Conservation (phyloP, 2,888 invertebrate genomes). For the Caenorhabditis drosophilae region DNA sequence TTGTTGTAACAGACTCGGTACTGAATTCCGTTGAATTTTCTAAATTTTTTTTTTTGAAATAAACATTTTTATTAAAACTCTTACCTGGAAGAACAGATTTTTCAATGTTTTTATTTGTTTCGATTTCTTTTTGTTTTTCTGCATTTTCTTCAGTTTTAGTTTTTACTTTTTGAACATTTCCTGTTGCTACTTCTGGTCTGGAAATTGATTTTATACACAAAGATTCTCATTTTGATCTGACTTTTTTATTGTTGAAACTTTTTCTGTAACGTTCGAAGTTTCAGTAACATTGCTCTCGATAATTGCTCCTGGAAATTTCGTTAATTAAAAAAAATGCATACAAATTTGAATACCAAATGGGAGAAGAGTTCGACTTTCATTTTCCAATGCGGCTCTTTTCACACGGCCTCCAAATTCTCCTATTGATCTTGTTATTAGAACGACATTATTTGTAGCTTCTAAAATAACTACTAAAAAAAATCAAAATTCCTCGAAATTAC, state of each 20-base stretch:
- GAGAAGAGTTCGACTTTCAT: constrained; percentile 14
- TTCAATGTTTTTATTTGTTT: constrained; percentile 15
- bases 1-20: not conserved
- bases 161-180: constrained; percentile 27
- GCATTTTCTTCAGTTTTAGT: constrained; percentile 41
- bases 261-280: constrained; percentile 7
- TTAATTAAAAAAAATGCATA: not conserved
- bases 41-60: constrained; percentile 6
- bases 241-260: constrained; percentile 22
- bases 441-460: no score
- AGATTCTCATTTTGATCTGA: no score
- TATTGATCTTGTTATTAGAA: constrained; percentile 12
- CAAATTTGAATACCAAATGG: constrained; percentile 14
- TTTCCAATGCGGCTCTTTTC: no score
- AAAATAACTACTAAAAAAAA: constrained; percentile 5
- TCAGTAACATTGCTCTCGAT: constrained; percentile 7
- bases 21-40: not conserved
- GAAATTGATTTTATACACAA: no score
- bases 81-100: not conserved
- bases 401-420: no score
- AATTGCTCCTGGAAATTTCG: constrained; percentile 1
- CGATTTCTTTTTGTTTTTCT: constrained; percentile 26
- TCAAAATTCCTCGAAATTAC: constrained; percentile 11
- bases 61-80: not conserved
- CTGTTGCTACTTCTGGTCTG: constrained; percentile 44